These are phyloP conservation scores for Pocillopora grandis DNA, from an alignment of 92 coral and sea anemone species.

Conservation along the genomic window DNA sequence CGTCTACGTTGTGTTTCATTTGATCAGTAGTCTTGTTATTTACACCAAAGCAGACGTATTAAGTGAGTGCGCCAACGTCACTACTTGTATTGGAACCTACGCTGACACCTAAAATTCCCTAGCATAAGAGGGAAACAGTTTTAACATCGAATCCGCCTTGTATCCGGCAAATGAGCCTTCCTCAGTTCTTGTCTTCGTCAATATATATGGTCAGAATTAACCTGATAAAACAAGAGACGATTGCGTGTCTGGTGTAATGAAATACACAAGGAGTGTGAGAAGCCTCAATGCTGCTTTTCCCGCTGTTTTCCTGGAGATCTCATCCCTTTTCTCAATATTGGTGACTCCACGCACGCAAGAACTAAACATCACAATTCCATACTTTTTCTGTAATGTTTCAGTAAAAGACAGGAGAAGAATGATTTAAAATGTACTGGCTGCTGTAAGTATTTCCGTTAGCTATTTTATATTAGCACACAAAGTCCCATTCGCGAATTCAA, in stretches of 20 bases:
- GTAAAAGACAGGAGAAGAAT: not conserved
- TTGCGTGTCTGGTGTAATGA: not conserved
- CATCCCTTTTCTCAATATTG: not conserved
- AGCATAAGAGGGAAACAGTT: conserved; percentile 7
- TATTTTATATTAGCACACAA: not conserved
- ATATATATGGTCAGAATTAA: not conserved
- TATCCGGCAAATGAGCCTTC: not conserved
- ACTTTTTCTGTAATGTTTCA: not conserved
- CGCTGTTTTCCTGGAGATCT: not conserved
- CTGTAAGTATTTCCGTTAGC: not conserved
- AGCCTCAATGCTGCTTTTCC: conserved; percentile 2
- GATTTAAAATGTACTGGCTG: not conserved
- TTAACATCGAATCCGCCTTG: conserved; percentile 4
- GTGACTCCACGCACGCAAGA: conserved; percentile 7
- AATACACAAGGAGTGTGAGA: conserved; percentile 1
- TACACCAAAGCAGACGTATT: not conserved
- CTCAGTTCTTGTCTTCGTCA: not conserved
- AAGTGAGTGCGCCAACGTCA: not conserved
- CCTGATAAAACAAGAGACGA: not conserved
- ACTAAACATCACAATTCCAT: not conserved
- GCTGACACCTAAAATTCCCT: not conserved
- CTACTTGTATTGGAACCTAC: not conserved
- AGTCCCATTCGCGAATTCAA: no score
- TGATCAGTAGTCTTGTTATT: not conserved
- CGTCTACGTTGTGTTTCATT: not conserved